Evolutionary conservation across 2,888 invertebrate species (phyloP), one percentile per base, ranked within the genome.

Genomic region (Drosophila kambysellisi): DNA sequence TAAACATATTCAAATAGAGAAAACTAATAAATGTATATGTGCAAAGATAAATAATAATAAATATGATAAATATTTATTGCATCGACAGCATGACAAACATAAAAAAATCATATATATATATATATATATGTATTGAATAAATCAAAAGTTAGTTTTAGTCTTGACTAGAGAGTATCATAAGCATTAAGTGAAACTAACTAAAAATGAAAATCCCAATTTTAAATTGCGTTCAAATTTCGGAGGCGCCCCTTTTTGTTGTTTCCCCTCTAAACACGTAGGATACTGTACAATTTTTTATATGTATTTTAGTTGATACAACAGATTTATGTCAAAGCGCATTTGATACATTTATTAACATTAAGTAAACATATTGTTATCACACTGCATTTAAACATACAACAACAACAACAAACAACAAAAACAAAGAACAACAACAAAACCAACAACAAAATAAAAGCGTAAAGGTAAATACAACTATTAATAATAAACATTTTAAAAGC

Each of bases 281-380:
- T 41, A 54, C 29, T 69, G 51, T 52, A 73, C 0, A 29, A 52
- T 46, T 60, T 78, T 63, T 50, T 33, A 78, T 80, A 73, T 68
- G 68, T 74, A 68, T 63, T 77, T 74, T 62, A 58, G 71, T 85
- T 77, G 85, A 57, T 58, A 70, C 66, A 69, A 53, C 56, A 72
- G 39, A 52, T 39, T 66, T 61, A 68, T 33, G 56, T 52, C 52
- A 52, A 43, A 41, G 52, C 66, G 74, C 56, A 83, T 86, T 89
- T 83, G 74, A 83, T 83, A 89, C 81, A 89, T 90, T 87, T 89
- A 87, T 83, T 83, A 87, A 86, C 68, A 83, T 76, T 89, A 83
- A 89, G 87, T 68, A 74, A 90, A 87, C 85, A 87, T 90, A 88
- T 90, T 88, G 87, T 90, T 88, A 90, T 90, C 82, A 82, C 66